These are phyloP conservation scores for Chirona hameri DNA, from an alignment of 2,888 invertebrate genomes.

Conservation along the genomic window DNA sequence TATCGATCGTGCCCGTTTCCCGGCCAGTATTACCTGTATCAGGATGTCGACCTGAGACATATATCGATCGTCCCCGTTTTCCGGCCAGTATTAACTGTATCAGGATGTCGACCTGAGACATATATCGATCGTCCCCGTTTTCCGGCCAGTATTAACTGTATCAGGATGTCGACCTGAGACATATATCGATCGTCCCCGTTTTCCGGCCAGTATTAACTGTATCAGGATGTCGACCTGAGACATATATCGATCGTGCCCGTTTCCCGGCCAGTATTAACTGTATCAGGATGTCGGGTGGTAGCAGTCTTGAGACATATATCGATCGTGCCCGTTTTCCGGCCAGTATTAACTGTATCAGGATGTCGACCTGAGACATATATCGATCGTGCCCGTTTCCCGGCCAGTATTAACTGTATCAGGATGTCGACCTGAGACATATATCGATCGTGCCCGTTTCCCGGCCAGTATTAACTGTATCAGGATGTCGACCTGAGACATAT, in stretches of 20 bases:
- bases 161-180: constrained; percentile 63
- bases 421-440: constrained; percentile 50
- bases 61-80: too few species aligned
- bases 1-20: too few species aligned
- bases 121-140: too few species aligned
- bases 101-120: constrained; percentile 59
- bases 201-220: too few species aligned
- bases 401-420: constrained; percentile 56
- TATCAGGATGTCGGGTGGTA: constrained; percentile 52
- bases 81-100: constrained; percentile 46
- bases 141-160: too few species aligned
- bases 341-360: constrained; percentile 60
- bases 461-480: constrained; percentile 55
- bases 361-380: constrained; percentile 45
- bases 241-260: too few species aligned
- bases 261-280: too few species aligned
- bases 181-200: too few species aligned
- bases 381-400: too few species aligned
- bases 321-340: too few species aligned
- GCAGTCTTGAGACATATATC: constrained; percentile 32
- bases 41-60: constrained; percentile 59
- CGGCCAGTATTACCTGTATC: constrained; percentile 62
- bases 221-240: constrained; percentile 63
- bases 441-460: too few species aligned
- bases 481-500: constrained; percentile 52